These are phyloP conservation scores for Macrobrachium rosenbergii DNA, from an alignment of 1,140 invertebrate genomes.

Conservation along the genomic window DNA sequence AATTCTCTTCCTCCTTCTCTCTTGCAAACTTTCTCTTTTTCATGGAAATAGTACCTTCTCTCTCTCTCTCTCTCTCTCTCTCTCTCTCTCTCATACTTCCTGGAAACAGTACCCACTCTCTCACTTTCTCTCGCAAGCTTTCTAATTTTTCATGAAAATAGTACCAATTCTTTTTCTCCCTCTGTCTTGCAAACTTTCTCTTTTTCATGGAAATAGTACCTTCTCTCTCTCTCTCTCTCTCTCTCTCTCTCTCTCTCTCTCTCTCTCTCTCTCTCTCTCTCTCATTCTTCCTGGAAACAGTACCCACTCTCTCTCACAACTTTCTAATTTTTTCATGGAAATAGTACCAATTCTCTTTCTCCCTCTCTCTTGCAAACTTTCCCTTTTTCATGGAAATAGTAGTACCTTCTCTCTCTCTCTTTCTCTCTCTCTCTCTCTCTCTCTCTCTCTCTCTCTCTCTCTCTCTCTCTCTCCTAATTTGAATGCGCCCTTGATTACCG, in stretches of 20 bases:
- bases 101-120: too few relatives aligned
- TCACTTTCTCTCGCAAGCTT: neutral
- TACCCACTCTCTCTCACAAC: too few relatives aligned
- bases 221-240: conserved; percentile 1
- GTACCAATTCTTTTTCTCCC: too few relatives aligned
- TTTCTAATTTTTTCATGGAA: too few relatives aligned
- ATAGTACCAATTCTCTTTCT: too few relatives aligned
- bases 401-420: neutral
- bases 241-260: conserved; percentile 24
- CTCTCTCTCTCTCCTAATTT: conserved; percentile 7
- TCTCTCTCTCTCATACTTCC: conserved; percentile 29
- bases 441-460: conserved; percentile 16
- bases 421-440: conserved; percentile 5
- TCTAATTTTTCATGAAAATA: too few relatives aligned
- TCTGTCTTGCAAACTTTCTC: neutral
- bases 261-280: neutral
- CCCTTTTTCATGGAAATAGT: too few relatives aligned
- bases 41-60: neutral
- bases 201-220: neutral
- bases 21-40: neutral
- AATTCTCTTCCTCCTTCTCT: neutral
- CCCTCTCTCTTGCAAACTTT: neutral
- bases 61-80: neutral
- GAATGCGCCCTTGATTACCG: too few relatives aligned
- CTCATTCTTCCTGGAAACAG: too few relatives aligned